Evolutionary conservation across 1,140 invertebrate genomes (phyloP).

Genomic region (Bombus huntii): DNA sequence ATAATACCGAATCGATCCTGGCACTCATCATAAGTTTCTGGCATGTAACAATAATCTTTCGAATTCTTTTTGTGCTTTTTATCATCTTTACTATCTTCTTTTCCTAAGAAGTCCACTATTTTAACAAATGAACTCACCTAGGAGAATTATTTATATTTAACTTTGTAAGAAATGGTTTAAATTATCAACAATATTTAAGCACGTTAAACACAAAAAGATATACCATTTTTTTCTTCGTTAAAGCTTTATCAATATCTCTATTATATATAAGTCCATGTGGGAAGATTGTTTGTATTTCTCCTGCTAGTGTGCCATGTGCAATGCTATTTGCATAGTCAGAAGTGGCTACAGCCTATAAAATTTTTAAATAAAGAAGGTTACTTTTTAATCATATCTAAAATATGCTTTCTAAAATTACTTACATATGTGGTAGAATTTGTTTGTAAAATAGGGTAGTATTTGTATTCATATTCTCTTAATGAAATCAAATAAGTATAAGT

Average conservation of each 20-base stretch:
- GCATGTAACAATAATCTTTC: constrained; percentile 73
- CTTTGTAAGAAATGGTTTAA: neutral
- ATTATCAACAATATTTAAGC: neutral
- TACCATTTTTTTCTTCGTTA: constrained; percentile 73
- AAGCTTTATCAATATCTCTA: constrained; percentile 73
- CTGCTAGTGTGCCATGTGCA: constrained; percentile 79
- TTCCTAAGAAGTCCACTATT: constrained; percentile 63
- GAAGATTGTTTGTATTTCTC: constrained; percentile 79
- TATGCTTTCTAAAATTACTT: constrained; percentile 44
- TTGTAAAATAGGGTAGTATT: constrained; percentile 74
- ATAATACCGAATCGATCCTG: constrained; percentile 77
- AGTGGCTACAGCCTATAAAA: constrained; percentile 65
- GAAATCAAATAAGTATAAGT: constrained; percentile 76
- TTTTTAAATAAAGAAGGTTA: constrained; percentile 16
- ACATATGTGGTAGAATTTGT: constrained; percentile 78
- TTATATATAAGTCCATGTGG: constrained; percentile 77
- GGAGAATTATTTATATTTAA: neutral
- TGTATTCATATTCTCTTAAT: constrained; percentile 76
- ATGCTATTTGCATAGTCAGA: constrained; percentile 80
- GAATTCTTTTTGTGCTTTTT: constrained; percentile 52
- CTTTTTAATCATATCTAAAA: neutral
- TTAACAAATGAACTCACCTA: constrained; percentile 64
- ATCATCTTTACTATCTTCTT: constrained; percentile 30
- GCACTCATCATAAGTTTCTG: constrained; percentile 73
- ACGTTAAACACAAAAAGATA: constrained; percentile 10